phyloP scores from a whole-genome alignment of 2,888 invertebrate genomes.

The Serrognathus titanus region DNA sequence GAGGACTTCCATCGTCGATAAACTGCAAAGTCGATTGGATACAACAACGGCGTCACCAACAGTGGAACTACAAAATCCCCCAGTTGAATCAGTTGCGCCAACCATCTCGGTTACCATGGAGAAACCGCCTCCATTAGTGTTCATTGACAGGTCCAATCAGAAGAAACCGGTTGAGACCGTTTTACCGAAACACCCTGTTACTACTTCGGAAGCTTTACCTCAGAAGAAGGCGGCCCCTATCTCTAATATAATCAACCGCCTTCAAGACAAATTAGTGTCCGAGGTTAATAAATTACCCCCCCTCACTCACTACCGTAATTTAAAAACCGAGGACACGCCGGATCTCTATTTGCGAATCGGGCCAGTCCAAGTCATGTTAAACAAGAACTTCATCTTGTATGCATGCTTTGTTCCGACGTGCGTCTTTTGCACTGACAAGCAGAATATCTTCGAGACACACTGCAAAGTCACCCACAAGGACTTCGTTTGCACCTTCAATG shows the following conservation, averaged over 20 bases:
- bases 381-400: constrained; percentile 28
- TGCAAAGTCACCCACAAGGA: constrained; percentile 37
- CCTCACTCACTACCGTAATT: constrained; percentile 23
- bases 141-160: not conserved
- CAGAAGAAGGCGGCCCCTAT: constrained; percentile 16
- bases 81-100: not conserved
- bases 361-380: constrained; percentile 19
- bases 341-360: constrained; percentile 17
- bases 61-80: not conserved
- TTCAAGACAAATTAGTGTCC: constrained; percentile 20
- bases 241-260: constrained; percentile 21
- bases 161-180: constrained; percentile 9
- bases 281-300: constrained; percentile 25
- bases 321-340: not conserved
- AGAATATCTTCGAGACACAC: constrained; percentile 37
- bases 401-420: constrained; percentile 39
- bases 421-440: constrained; percentile 34
- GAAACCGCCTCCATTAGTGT: constrained; percentile 2
- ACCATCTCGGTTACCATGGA: not conserved
- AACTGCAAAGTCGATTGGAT: constrained; percentile 12
- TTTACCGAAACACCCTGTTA: not conserved
- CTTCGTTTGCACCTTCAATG: not conserved
- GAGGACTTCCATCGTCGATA: constrained; percentile 27
- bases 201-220: constrained; percentile 1
- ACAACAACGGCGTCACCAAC: not conserved